These are phyloP conservation scores for Nothoprocta perdicaria DNA, from an alignment of 2,113 vertebrate genomes.

Conservation along the genomic window DNA sequence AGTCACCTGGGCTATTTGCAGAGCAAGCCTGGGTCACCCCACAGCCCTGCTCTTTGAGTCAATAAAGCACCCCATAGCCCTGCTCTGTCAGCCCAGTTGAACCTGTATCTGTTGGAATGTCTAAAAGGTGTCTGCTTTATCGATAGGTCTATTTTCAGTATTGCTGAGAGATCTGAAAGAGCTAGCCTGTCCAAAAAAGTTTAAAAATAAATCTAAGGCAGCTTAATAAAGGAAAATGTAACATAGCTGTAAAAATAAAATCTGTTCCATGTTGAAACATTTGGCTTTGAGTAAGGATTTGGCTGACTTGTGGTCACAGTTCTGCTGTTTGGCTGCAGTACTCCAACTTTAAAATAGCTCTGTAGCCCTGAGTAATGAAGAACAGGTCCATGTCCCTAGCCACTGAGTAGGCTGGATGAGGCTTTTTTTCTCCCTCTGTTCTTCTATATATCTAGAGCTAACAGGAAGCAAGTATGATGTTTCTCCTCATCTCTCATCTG, in stretches of 20 bases:
- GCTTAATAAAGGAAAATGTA: constrained; percentile 54
- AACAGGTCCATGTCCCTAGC: neutral
- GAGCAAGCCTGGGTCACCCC: accelerated
- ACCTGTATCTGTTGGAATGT: neutral
- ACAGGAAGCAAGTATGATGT: neutral
- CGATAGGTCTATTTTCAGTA: constrained; percentile 22
- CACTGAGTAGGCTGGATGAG: neutral
- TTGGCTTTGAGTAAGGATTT: constrained; percentile 30
- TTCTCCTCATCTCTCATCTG: constrained; percentile 22
- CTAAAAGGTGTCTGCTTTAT: neutral
- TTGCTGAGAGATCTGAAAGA: neutral
- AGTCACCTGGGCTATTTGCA: neutral
- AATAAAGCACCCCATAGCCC: accelerated
- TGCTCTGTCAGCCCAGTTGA: neutral
- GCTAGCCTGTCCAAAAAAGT: neutral
- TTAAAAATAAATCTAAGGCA: constrained; percentile 43
- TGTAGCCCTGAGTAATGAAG: neutral
- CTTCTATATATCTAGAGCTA: neutral
- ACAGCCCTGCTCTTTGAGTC: neutral
- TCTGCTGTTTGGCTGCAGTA: constrained; percentile 45
- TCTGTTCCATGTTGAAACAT: constrained; percentile 37
- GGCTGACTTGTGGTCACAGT: constrained; percentile 41
- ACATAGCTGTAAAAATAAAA: constrained; percentile 51
- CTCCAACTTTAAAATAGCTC: constrained; percentile 6
- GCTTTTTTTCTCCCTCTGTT: neutral